Evolutionary conservation across 2,113 vertebrate species (phyloP).

Genomic region (Ammodytes marinus): DNA sequence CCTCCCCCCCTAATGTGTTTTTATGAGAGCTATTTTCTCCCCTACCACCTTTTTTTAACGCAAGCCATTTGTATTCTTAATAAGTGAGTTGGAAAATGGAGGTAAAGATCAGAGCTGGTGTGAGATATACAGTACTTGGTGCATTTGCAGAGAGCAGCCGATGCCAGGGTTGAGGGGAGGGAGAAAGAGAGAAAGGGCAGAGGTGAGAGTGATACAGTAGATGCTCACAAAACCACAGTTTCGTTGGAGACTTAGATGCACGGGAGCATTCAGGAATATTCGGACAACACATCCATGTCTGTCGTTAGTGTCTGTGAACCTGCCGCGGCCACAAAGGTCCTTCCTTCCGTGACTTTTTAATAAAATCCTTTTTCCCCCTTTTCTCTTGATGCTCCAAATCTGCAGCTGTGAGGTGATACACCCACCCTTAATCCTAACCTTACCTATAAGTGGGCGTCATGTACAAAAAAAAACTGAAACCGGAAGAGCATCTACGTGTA

Average conservation of each 20-base stretch:
- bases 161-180: conserved; percentile 22
- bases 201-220: conserved; percentile 74
- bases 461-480: conserved; percentile 54
- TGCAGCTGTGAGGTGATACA: conserved; percentile 44
- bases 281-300: conserved; percentile 61
- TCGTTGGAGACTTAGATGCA: conserved; percentile 62
- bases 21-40: conserved; percentile 28
- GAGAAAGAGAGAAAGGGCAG: conserved; percentile 30
- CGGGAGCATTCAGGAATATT: conserved; percentile 49
- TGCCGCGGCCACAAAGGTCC: conserved; percentile 44
- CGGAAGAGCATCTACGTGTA: conserved; percentile 56
- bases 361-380: conserved; percentile 20
- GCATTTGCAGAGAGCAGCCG: conserved; percentile 75
- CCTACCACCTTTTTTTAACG: conserved; percentile 35
- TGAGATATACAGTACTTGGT: conserved; percentile 80
- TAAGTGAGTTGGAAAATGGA: conserved; percentile 72
- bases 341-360: conserved; percentile 25
- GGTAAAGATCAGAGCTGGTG: conserved; percentile 81
- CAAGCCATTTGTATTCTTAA: conserved; percentile 71
- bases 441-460: conserved; percentile 13
- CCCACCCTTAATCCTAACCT: conserved; percentile 47
- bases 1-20: conserved; percentile 42
- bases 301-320: conserved; percentile 65
- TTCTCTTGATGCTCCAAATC: conserved; percentile 27
- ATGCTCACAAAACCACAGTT: conserved; percentile 77